Conservation (phyloP, 2,113 vertebrate species). For the Uria lomvia region DNA sequence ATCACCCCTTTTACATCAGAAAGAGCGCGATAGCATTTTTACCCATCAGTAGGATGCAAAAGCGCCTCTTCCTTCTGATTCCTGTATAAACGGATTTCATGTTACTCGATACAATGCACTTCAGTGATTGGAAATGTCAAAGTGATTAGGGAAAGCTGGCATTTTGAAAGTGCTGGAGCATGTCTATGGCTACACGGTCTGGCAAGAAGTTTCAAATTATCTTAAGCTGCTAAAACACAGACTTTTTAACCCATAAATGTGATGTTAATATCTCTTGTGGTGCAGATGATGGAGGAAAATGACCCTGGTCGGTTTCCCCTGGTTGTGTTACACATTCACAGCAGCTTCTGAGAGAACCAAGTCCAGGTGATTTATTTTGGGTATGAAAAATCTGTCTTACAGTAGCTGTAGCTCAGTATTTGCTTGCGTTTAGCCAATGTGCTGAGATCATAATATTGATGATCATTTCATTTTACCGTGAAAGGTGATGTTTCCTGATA, state of each 20-base stretch:
- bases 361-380: neutral
- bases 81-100: neutral
- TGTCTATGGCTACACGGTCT: neutral
- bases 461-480: neutral
- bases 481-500: neutral
- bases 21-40: neutral
- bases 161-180: neutral
- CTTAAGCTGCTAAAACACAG: neutral
- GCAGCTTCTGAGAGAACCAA: neutral
- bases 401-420: neutral
- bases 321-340: neutral
- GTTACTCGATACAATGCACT: neutral
- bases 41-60: neutral
- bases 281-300: neutral
- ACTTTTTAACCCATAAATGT: neutral
- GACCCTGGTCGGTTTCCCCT: neutral
- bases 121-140: neutral
- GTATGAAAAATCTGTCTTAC: neutral
- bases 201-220: neutral
- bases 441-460: neutral
- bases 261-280: neutral
- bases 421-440: neutral
- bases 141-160: constrained; percentile 2
- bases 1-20: neutral
- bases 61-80: neutral